Evolutionary conservation across 2,113 vertebrate species (phyloP), one percentile per base, ranked within the genome.

Genomic region (Alethe castanea): DNA sequence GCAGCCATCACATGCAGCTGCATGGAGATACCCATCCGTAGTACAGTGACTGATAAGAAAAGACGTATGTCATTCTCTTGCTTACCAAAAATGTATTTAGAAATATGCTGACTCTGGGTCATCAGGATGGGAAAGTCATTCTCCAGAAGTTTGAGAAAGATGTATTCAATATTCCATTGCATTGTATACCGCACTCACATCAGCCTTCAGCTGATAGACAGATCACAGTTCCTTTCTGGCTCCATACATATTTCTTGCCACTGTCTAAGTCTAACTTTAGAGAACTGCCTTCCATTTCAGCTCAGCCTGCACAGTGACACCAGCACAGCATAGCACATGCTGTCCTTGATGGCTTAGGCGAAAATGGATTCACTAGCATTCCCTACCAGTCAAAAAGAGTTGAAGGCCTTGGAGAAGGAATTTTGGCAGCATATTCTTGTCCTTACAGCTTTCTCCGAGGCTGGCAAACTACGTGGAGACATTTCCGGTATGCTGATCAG

Each of bases 401-500:
- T 81, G 36, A 31, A 86, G 79, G 62, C 54, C 26, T 82, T 66
- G 61, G 25, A 71, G 26, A 26, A 93, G 52, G 47, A 95, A 90
- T 94, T 95, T 74, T 94, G 82, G 42, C 60, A 90, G 64, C 56
- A 29, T n/a, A 61, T 88, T 88, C 20, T 14, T 11, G 4, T 94
- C 44, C 52, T 76, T 92, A 23, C 52, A 77, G 38, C 53, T 47
- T 96, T 88, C 69, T 90, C 79, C 56, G 67, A 73, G 85, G 36
- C 81, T 73, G 72, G 40, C 66, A 73, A 69, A n/a, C 33, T 76
- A 54, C 0, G 0, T 38, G 31, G 56, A 95, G 84, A 86, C 66
- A 64, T 95, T 88, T 88, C 67, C 17, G 44, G 81, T 92, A 94
- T 90, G 81, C 92, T 38, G 79, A 38, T 95, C 57, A 35, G 33